Evolutionary conservation across 2,113 vertebrate genomes (phyloP).

Genomic region (Neoarius graeffei): DNA sequence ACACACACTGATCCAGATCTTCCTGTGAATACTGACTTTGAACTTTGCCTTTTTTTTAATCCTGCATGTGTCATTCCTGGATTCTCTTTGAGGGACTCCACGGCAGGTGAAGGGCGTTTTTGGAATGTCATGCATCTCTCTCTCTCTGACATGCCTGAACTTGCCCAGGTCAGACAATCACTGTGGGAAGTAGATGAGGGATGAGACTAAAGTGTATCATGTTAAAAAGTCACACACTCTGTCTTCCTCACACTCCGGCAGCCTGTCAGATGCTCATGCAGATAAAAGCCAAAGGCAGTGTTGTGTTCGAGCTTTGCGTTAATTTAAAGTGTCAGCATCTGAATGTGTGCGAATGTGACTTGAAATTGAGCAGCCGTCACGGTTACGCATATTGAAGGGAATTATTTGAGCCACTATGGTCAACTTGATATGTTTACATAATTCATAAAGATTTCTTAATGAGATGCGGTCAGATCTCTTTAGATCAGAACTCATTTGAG

Average conservation of each 20-base stretch:
- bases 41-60: background rate
- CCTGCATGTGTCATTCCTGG: conserved; percentile 3
- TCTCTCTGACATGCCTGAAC: conserved; percentile 45
- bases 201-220: conserved; percentile 38
- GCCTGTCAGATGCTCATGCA: background rate
- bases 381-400: background rate
- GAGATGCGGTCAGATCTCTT: background rate
- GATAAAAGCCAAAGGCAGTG: background rate
- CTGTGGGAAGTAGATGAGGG: conserved; percentile 47
- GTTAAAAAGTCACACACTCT: conserved; percentile 42
- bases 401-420: background rate
- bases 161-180: conserved; percentile 45
- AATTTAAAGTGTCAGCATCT: background rate
- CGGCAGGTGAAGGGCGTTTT: conserved; percentile 42
- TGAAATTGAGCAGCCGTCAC: background rate
- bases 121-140: conserved; percentile 18
- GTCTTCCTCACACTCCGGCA: background rate
- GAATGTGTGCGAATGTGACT: background rate
- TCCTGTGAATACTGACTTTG: background rate
- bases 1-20: conserved; percentile 8
- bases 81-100: conserved; percentile 15
- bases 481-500: background rate
- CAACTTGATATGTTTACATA: background rate
- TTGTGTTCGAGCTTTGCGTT: background rate
- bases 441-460: background rate